These are phyloP conservation scores for Triplophysa bombifrons DNA, from an alignment of 2,797 vertebrate genomes.

Conservation along the genomic window DNA sequence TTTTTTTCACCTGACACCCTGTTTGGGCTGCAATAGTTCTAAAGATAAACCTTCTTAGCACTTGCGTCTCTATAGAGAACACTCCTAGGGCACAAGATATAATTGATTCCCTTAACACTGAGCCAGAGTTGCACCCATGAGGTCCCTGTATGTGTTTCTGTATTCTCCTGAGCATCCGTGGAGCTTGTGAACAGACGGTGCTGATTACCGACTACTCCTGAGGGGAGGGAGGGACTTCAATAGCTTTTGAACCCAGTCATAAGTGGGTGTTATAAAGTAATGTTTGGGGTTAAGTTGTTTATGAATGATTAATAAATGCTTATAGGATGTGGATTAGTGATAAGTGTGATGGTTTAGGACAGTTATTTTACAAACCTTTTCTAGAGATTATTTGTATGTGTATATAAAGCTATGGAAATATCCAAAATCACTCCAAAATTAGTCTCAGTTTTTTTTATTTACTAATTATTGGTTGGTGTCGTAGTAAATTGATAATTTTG, in stretches of 20 bases:
- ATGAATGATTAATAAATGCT: conserved; percentile 16
- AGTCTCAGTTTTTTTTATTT: too few relatives aligned
- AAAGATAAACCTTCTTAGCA: conserved; percentile 34
- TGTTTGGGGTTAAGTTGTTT: conserved; percentile 20
- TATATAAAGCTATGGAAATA: too few relatives aligned
- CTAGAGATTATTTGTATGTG: too few relatives aligned
- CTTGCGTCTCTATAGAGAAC: conserved; percentile 30
- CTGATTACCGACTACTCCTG: conserved; percentile 74
- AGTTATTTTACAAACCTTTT: background rate
- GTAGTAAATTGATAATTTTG: too few relatives aligned
- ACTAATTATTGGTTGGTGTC: too few relatives aligned
- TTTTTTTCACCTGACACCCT: conserved; percentile 14
- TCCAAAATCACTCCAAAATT: too few relatives aligned
- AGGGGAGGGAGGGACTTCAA: conserved; percentile 56
- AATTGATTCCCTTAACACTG: conserved; percentile 30
- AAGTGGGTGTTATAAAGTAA: conserved; percentile 42
- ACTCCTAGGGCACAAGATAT: conserved; percentile 7
- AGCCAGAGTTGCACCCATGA: conserved; percentile 36
- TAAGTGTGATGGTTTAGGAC: background rate
- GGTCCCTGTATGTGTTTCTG: conserved; percentile 50
- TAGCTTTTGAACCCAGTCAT: conserved; percentile 46
- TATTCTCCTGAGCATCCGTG: conserved; percentile 64
- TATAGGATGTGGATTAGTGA: conserved; percentile 18
- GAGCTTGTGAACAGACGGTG: conserved; percentile 77
- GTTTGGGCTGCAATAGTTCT: conserved; percentile 7